phyloP scores from a whole-genome alignment of 2,797 vertebrate species.

The Aplochiton taeniatus region DNA sequence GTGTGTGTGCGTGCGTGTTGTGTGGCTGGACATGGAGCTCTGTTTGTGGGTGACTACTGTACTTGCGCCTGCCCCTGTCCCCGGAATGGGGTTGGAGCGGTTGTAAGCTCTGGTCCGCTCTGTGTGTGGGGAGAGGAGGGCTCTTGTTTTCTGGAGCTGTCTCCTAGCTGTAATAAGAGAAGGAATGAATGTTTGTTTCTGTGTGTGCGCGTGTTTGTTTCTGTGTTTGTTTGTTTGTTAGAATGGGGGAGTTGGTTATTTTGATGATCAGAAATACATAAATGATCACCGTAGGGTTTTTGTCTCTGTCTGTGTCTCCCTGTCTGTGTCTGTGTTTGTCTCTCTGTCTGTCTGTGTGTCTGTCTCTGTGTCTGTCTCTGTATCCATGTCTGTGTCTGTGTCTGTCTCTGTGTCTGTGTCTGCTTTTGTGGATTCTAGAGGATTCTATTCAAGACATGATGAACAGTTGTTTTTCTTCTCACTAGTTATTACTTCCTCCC shows the following conservation, averaged over 20 bases:
- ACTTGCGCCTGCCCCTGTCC: conserved; percentile 23
- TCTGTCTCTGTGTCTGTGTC: conserved; percentile 12
- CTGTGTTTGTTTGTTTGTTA: not conserved
- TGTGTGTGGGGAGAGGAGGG: conserved; percentile 2
- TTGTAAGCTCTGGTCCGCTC: conserved; percentile 10
- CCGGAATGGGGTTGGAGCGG: conserved; percentile 22
- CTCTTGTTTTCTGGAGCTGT: not conserved
- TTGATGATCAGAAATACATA: not conserved
- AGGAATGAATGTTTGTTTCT: not conserved
- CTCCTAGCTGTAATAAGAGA: not conserved
- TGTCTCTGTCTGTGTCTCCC: conserved; percentile 5
- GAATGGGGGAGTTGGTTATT: not conserved
- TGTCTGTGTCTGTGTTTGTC: not conserved
- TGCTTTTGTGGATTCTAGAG: conserved; percentile 1
- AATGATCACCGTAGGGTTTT: conserved; percentile 9
- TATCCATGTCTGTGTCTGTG: not conserved
- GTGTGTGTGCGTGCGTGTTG: not conserved
- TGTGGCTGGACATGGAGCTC: conserved; percentile 9
- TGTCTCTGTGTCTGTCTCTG: conserved; percentile 12
- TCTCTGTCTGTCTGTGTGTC: not conserved
- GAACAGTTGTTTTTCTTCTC: conserved; percentile 20
- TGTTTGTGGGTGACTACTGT: conserved; percentile 17
- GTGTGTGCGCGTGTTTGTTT: conserved; percentile 12
- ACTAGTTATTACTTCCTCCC: conserved; percentile 30
- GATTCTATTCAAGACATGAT: conserved; percentile 31